These are phyloP conservation scores for Stigmatopora nigra DNA, from an alignment of 2,113 vertebrate species.

Conservation along the genomic window DNA sequence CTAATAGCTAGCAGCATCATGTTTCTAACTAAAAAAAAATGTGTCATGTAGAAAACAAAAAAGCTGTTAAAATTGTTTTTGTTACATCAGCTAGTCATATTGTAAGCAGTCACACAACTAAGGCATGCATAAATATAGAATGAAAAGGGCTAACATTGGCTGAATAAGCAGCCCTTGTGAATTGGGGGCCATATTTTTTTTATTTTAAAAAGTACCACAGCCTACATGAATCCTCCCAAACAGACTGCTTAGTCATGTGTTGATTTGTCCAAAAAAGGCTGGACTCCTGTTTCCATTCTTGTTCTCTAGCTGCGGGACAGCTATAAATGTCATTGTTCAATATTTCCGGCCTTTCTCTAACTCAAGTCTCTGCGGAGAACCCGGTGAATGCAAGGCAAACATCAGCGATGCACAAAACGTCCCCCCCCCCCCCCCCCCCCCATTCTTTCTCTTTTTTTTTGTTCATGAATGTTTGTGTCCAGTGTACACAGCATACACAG, in stretches of 20 bases:
- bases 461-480: constrained; percentile 32
- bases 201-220: constrained; percentile 38
- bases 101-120: background rate
- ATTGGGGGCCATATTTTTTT: constrained; percentile 28
- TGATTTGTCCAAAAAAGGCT: constrained; percentile 49
- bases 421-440: too few relatives aligned
- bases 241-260: constrained; percentile 50
- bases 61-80: background rate
- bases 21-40: too few relatives aligned
- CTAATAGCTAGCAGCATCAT: background rate
- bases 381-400: constrained; percentile 25
- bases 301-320: constrained; percentile 40
- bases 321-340: constrained; percentile 61
- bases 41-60: too few relatives aligned
- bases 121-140: background rate
- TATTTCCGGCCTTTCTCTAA: constrained; percentile 59
- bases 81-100: constrained; percentile 2
- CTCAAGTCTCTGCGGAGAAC: constrained; percentile 24
- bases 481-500: constrained; percentile 39
- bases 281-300: constrained; percentile 38
- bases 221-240: constrained; percentile 36
- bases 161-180: constrained; percentile 17
- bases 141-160: constrained; percentile 8
- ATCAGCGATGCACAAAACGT: constrained; percentile 15
- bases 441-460: background rate